Evolutionary conservation across 2,797 vertebrate species (phyloP).

Genomic region (Rachycentron canadum): DNA sequence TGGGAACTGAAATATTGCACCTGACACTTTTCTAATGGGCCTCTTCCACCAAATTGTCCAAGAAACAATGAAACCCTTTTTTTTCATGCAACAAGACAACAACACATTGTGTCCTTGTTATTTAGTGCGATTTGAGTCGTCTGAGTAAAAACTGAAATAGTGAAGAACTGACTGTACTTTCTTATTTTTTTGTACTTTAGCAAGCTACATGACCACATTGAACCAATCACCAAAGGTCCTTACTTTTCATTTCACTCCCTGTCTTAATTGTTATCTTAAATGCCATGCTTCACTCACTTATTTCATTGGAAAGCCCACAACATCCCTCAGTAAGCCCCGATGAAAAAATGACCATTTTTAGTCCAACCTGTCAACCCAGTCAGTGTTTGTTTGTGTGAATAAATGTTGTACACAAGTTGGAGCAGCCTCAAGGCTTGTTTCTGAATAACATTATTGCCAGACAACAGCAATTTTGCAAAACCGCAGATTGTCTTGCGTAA

Average conservation of each 20-base stretch:
- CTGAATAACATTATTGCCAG: not conserved
- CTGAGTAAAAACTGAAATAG: not conserved
- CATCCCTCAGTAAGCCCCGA: too few relatives aligned
- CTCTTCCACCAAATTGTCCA: not conserved
- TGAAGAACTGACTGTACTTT: not conserved
- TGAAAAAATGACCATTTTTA: not conserved
- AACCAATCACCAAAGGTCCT: not conserved
- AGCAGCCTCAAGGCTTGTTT: not conserved
- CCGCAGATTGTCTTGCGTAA: not conserved
- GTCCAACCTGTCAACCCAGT: not conserved
- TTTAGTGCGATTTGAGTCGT: not conserved
- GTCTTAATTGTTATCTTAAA: not conserved
- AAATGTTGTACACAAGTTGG: not conserved
- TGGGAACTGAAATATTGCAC: not conserved
- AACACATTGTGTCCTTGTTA: not conserved
- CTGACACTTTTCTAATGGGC: not conserved
- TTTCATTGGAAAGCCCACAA: not conserved
- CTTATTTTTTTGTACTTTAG: not conserved
- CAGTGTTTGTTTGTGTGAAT: not conserved
- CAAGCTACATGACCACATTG: not conserved
- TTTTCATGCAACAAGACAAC: not conserved
- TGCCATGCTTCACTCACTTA: not conserved
- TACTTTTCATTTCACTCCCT: not conserved
- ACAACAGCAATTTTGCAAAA: not conserved
- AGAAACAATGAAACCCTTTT: not conserved